phyloP scores from a whole-genome alignment of 2,888 invertebrate species.

The Dendrolimus houi region DNA sequence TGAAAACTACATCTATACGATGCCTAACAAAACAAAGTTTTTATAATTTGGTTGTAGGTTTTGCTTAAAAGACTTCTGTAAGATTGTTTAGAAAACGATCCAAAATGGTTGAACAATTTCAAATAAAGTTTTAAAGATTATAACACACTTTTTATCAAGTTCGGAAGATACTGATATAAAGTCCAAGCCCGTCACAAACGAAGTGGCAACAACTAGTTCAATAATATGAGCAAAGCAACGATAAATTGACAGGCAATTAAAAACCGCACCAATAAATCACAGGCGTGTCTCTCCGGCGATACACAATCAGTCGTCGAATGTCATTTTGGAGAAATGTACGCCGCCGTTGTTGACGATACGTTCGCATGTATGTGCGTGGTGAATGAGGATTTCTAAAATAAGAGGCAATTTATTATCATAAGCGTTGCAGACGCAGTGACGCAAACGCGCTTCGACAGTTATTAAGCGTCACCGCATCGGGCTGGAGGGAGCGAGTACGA shows the following conservation, averaged over 20 bases:
- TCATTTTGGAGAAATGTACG: conserved; percentile 51
- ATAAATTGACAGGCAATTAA: conserved; percentile 12
- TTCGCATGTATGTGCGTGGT: conserved; percentile 46
- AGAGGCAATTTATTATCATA: conserved; percentile 67
- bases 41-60: no score
- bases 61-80: no score
- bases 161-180: no score
- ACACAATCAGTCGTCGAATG: conserved; percentile 48
- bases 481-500: conserved; percentile 39
- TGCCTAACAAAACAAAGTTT: no score
- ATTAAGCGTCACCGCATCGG: conserved; percentile 64
- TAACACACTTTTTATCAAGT: no score
- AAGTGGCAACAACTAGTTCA: background rate
- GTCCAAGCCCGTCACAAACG: background rate
- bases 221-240: background rate
- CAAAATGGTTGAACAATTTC: no score
- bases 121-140: no score
- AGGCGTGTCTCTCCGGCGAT: conserved; percentile 26
- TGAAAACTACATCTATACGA: no score
- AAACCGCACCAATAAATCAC: conserved; percentile 27
- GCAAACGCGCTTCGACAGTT: conserved; percentile 70
- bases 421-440: conserved; percentile 60
- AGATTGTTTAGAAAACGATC: no score
- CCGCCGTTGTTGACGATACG: conserved; percentile 49
- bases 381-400: conserved; percentile 72